Conservation (phyloP, 2,888 invertebrate species). For the Phlogophora meticulosa region DNA sequence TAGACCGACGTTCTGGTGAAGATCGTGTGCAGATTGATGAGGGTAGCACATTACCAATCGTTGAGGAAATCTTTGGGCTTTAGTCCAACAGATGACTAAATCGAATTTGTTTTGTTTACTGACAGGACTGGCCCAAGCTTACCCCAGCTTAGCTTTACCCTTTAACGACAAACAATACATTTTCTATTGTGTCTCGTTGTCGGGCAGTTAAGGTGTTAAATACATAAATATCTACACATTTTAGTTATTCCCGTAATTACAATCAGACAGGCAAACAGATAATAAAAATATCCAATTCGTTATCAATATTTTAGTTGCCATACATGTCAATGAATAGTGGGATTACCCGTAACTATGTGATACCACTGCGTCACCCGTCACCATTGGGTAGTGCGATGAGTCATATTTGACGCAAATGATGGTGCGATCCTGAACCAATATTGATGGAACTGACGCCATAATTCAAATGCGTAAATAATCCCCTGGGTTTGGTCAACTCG, state of each 20-base stretch:
- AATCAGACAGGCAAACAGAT: slow-evolving; percentile 21
- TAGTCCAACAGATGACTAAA: no score
- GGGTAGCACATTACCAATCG: no score
- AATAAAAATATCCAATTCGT: slow-evolving; percentile 25
- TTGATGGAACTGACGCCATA: no score
- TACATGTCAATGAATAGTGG: slow-evolving; percentile 16
- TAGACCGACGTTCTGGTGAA: no score
- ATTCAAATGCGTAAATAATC: background rate
- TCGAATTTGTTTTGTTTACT: no score
- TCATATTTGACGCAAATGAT: background rate
- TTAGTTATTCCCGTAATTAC: background rate
- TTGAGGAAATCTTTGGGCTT: no score
- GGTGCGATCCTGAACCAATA: background rate
- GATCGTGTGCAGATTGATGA: no score
- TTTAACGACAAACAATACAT: no score
- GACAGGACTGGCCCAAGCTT: background rate
- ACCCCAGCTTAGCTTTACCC: no score
- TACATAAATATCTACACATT: background rate
- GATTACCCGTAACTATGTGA: slow-evolving; percentile 15
- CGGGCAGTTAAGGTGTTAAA: no score
- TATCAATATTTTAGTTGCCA: slow-evolving; percentile 21
- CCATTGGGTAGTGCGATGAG: background rate
- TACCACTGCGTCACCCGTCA: background rate
- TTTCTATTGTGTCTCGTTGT: no score
- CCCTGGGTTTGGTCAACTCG: background rate